Base-by-base conservation (phyloP, 2,888 invertebrate species). In the Cetonia aurata region DNA sequence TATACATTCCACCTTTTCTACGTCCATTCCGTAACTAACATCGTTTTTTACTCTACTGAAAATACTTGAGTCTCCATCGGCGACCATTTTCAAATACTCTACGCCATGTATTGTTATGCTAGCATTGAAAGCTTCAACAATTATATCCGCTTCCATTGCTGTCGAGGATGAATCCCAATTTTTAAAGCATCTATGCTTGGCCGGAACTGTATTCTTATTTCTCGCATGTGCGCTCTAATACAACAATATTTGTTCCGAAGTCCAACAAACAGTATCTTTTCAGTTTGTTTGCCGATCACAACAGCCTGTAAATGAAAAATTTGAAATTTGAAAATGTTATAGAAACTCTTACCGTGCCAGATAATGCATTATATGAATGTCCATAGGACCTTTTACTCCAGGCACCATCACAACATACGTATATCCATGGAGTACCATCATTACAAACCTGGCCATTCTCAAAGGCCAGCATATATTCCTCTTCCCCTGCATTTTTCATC, bases 1-100 rank as follows among this genome's bases (percentile, higher is more conserved):
- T 4, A 53, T 70, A 70, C 82, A 82, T 71, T 82, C 80, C 3
- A 81, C 71, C 77, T 81, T 83, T 57, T 77, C 55, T 0, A 79
- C 73, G 31, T 68, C 46, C 12, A 70, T 50, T 17, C 75, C 73
- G 72, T 82, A 80, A 3, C 77, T 73, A 31, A 75, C 71, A 15
- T 57, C 59, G 72, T 78, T 73, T 19, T 71, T 10, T 6, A 81
- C 75, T 74, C 74, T 75, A 46, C 74, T 73, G 55, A 77, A 80
- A 1, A 82, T 81, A n/a, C 77, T 80, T 10, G 79, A 77, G 69
- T 83, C 83, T 8, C 82, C 82, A 74, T 81, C 82, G n/a, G 80
- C 80, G 10, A 83, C 75, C 46, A 81, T 73, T 68, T 74, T 72
- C 1, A 62, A 74, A 71, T 79, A 82, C 42, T 78, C 77, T 6